Evolutionary conservation across 2,113 vertebrate species (phyloP), one percentile per base, ranked within the genome.

Genomic region (Balaeniceps rex): DNA sequence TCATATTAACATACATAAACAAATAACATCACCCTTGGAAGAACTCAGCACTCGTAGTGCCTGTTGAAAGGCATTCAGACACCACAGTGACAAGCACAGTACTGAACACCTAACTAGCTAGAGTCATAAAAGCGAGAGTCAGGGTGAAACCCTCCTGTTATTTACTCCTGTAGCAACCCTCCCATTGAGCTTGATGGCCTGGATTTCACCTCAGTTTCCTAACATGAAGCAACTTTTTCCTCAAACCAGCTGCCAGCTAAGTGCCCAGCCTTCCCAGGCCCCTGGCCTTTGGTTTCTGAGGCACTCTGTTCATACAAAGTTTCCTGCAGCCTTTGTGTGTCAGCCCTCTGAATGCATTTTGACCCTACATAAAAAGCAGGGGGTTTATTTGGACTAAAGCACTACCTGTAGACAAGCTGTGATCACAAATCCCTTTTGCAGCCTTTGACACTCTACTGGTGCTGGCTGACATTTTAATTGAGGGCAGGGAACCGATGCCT

Each of bases 221-320:
- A 12, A 42, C 0, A 1, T 19, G n/a, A 42, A 40, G 34, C 25
- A 54, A 51, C 4, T 9, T 82, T 70, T 38, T n/a, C 42, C 23
- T 25, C 5, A 1, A 69, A 42, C 5, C 2, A 38, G 44, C 44
- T 38, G 23, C 26, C 61, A 46, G 15, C 11, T 8, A 4, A 19
- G 23, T 10, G 13, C 58, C 26, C n/a, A 7, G 12, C 7, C 55
- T 25, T 44, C 31, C 17, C 25, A 63, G 75, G 11, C 26, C n/a
- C 22, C 44, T 16, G 44, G 19, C 63, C 77, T 23, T 60, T 9
- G 24, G 13, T 68, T 58, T 46, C 84, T 60, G 46, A 61, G 55
- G 21, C 29, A 12, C 6, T 47, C n/a, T 2, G 2, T 26, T 17
- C 2, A 0, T 12, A 4, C 7, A 4, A 33, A 66, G 34, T 8